These are phyloP conservation scores for Phacellophora camtschatica DNA, from an alignment of 30 jellyfish, hydroid and myxozoan species.

Conservation along the genomic window DNA sequence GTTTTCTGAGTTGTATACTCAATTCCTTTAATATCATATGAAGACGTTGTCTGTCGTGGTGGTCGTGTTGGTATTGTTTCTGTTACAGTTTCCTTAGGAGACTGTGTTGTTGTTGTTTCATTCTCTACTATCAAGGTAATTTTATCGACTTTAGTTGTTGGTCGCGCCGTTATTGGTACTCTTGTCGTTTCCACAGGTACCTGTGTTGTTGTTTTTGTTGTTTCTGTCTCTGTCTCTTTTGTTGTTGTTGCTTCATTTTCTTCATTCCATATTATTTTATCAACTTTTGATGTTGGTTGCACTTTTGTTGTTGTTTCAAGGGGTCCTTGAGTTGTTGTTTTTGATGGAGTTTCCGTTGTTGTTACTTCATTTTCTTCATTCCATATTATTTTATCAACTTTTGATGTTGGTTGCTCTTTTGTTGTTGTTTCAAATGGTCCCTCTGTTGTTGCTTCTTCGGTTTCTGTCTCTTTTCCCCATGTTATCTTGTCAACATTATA, in stretches of 20 bases:
- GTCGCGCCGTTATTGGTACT: background rate
- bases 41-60: background rate
- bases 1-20: background rate
- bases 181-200: background rate
- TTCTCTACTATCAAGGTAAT: background rate
- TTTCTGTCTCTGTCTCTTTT: background rate
- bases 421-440: background rate
- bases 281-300: background rate
- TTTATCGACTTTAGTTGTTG: background rate
- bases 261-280: background rate
- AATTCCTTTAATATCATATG: background rate
- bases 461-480: too few species aligned
- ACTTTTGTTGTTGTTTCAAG: background rate
- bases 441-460: background rate
- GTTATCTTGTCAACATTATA: too few species aligned
- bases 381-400: background rate
- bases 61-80: background rate
- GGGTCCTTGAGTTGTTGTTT: background rate
- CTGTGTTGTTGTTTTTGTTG: background rate
- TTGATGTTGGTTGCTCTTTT: constrained; percentile 7
- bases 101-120: background rate
- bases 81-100: background rate
- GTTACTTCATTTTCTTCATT: background rate
- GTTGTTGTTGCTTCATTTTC: background rate
- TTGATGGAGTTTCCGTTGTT: background rate